Conservation (phyloP, 2,797 vertebrate genomes). For the Acanthis flammea region DNA sequence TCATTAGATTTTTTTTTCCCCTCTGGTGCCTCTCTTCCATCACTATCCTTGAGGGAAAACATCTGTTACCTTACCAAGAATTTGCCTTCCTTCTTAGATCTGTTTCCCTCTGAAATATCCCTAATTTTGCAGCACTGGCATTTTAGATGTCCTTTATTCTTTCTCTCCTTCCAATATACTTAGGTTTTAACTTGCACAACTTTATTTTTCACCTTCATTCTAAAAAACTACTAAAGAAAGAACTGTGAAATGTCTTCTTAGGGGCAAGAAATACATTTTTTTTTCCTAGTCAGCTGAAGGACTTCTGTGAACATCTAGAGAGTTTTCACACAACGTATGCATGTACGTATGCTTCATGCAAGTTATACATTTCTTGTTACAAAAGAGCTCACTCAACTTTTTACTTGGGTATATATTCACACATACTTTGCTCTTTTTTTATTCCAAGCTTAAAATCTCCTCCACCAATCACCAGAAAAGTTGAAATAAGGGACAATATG, state of each 20-base stretch:
- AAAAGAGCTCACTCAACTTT: neutral
- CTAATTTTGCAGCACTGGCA: neutral
- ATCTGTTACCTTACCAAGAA: conserved; percentile 34
- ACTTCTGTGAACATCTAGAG: neutral
- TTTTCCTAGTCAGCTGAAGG: neutral
- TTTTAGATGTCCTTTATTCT: conserved; percentile 10
- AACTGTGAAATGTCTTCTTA: neutral
- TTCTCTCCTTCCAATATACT: neutral
- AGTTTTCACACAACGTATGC: neutral
- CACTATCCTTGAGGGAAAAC: conserved; percentile 26
- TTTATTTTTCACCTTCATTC: neutral
- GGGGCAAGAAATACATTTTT: neutral
- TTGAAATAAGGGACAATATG: neutral
- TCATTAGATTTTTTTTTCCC: neutral
- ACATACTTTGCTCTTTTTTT: neutral
- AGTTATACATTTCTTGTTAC: neutral
- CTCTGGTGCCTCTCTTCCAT: neutral
- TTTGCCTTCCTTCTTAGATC: conserved; percentile 1
- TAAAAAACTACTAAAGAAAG: neutral
- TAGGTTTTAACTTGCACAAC: neutral
- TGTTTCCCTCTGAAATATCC: neutral
- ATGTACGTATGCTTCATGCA: neutral
- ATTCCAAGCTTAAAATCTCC: neutral
- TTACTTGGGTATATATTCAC: neutral
- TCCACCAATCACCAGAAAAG: neutral